Base-by-base conservation (phyloP, 2,113 vertebrate genomes). In the Pyrgilauda ruficollis region DNA sequence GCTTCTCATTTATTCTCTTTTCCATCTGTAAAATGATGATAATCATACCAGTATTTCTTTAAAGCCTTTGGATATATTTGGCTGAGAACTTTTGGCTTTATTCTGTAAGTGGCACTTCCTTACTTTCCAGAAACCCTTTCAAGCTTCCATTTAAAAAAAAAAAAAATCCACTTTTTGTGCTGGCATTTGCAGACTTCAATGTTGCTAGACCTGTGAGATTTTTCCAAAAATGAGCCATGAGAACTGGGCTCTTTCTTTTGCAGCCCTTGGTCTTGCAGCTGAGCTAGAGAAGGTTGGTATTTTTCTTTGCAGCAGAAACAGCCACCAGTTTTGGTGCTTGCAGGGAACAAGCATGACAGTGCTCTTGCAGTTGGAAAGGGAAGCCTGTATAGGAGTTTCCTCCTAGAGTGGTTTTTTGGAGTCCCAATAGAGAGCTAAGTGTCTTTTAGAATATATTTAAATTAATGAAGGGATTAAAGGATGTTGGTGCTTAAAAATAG, bases 401-500 rank as follows among this genome's bases (percentile, higher is more conserved):
- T 87, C 66, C 76, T 49, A 46, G 21, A 79, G 44, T 0, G 0
- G 6, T 39, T 55, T 56, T 68, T 53, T 69, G 66, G 79, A 88
- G 50, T 92, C 85, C 72, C 79, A 80, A 46, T 58, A 88, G 70
- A 86, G 53, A 79, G 26, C 82, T 85, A 91, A 94, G 67, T 95
- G 92, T 67, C 43, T 92, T 93, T 83, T 83, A 83, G 88, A 91
- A 93, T 94, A 80, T 70, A 37, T 88, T 95, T 94, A 92, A 92
- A 93, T 90, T 95, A 92, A 88, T 86, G 68, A 95, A 85, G 41
- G 67, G 46, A 92, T 96, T 87, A 93, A 96, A 66, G 63, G 85
- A 86, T 88, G 55, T 50, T 92, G 83, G 37, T 93, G 64, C 83
- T 93, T 94, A 92, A 90, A 70, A 94, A 49, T 37, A 92, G 75